Percentiles rank a stretch among this genome's conserved stretches.
phyloP scores from a whole-genome alignment of 2,113 vertebrate species.

The Ameiurus melas region DNA sequence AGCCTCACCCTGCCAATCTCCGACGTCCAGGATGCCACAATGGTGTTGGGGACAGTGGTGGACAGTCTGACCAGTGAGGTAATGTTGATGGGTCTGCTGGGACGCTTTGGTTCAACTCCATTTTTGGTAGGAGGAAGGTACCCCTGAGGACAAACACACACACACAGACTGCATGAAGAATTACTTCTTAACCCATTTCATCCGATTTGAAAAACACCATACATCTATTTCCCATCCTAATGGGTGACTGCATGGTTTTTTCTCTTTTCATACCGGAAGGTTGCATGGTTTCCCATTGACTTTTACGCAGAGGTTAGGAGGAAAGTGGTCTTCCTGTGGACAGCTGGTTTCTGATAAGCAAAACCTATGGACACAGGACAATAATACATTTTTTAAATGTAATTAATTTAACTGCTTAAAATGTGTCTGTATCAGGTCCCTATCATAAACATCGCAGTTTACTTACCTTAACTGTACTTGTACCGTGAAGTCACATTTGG shows the following conservation, averaged over 20 bases:
- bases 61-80: slow-evolving; percentile 96
- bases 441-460: neutral
- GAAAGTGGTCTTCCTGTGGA: slow-evolving; percentile 99
- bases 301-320: slow-evolving; percentile 97
- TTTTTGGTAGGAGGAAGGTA: slow-evolving; percentile 99
- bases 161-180: neutral
- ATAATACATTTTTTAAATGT: neutral
- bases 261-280: slow-evolving; percentile 82
- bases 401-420: neutral
- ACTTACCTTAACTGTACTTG: slow-evolving; percentile 95
- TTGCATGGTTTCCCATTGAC: slow-evolving; percentile 98
- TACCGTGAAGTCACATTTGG: slow-evolving; percentile 99
- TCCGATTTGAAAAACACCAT: neutral
- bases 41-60: slow-evolving; percentile 96
- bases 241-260: neutral
- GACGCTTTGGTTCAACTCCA: slow-evolving; percentile 98
- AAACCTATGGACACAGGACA: slow-evolving; percentile 76
- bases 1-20: slow-evolving; percentile 92
- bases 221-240: neutral
- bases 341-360: slow-evolving; percentile 99
- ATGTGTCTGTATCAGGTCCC: neutral
- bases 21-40: slow-evolving; percentile 96
- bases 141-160: slow-evolving; percentile 72
- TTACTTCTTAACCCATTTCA: neutral
- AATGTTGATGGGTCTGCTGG: slow-evolving; percentile 98